Evolutionary conservation across 2,888 invertebrate species (phyloP), one percentile per base, ranked within the genome.

Genomic region (Plagodis pulveraria): DNA sequence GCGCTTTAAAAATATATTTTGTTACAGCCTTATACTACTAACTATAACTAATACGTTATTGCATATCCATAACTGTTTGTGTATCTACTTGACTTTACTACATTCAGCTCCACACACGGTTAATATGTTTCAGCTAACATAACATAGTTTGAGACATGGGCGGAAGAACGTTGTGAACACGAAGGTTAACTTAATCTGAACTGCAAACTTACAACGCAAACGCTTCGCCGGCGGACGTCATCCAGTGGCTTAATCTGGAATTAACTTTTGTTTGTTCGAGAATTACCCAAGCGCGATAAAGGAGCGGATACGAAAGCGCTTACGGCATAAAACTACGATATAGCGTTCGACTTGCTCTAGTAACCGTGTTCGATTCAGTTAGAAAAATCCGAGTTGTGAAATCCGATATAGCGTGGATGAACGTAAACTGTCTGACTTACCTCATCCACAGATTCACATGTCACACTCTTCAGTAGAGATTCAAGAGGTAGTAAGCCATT

Each of bases 121-220:
- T 22, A 22, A 22, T 22, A 2, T 22, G 22, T 22, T 22, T 22
- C 22, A 2, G 22, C 22, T 22, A 22, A 22, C 22, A 22, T 22
- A 22, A 22, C 22, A 22, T 22, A 22, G 22, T 22, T 22, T 22
- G 22, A 36, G 7, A 36, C 51, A 33, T 32, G 34, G 43, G 33
- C 44, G 55, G 62, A 65, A 62, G 54, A 60, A 57, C 58, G 51
- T 33, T 64, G 67, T 68, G 55, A 59, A 63, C 64, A 64, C 12
- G 51, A 59, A 58, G 68, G 68, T 63, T 69, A 63, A 66, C 59
- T 58, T 63, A 65, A 69, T 66, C 65, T 55, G 47, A 58, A 66
- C 52, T 52, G 59, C 58, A 66, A 68, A 66, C 65, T 66, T 62
- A 50, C 56, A 59, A 48, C 53, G 55, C 60, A 62, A 66, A 66